phyloP scores from a whole-genome alignment of 2,113 vertebrate species.

The Urocolius indicus region DNA sequence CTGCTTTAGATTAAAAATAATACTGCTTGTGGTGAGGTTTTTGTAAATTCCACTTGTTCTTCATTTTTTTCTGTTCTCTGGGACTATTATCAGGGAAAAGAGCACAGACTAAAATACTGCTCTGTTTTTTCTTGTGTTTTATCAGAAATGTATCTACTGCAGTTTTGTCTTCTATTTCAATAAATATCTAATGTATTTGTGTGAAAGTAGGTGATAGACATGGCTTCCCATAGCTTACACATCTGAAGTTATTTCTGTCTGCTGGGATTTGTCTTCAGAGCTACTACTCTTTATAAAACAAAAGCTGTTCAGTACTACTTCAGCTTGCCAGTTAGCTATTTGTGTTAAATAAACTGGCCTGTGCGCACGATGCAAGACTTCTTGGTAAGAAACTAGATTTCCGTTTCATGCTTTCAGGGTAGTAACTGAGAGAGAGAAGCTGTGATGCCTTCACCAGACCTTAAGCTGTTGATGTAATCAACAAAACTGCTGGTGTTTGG shows the following conservation, averaged over 20 bases:
- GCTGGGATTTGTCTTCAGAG: background rate
- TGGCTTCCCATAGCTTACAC: background rate
- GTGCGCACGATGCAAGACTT: no score
- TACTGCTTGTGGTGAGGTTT: background rate
- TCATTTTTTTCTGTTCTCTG: background rate
- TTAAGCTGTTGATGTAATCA: background rate
- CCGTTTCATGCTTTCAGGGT: background rate
- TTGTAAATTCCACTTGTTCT: background rate
- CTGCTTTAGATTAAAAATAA: background rate
- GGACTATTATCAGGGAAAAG: background rate
- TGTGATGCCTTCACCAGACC: background rate
- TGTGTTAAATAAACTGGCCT: background rate
- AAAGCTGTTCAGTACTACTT: background rate
- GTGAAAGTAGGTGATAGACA: background rate
- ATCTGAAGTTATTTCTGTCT: background rate
- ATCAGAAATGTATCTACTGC: background rate
- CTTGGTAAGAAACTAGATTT: background rate
- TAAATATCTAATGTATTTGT: background rate
- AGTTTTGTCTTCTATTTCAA: background rate
- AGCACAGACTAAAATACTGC: background rate
- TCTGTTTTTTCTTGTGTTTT: background rate
- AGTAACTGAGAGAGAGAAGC: background rate
- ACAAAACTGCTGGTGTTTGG: background rate
- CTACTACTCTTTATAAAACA: background rate
- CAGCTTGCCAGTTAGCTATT: background rate